Evolutionary conservation across 2,888 invertebrate species (phyloP).

Genomic region (Ctenicera cuprea): DNA sequence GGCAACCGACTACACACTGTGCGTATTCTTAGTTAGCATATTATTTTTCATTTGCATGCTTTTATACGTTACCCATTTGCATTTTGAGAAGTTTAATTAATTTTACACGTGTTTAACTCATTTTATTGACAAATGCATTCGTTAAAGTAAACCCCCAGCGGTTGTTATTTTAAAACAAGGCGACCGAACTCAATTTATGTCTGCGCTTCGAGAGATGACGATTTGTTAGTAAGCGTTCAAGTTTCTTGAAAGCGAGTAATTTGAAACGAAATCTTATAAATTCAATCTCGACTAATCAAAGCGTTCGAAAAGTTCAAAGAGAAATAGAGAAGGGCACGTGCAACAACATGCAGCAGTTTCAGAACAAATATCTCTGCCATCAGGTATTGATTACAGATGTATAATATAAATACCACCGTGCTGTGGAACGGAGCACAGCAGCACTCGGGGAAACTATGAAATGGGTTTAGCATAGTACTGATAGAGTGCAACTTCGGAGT

Average conservation of each 20-base stretch:
- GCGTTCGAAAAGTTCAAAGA: constrained; percentile 39
- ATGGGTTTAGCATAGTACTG: constrained; percentile 47
- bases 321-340: constrained; percentile 47
- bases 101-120: constrained; percentile 43
- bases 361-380: constrained; percentile 20
- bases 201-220: constrained; percentile 27
- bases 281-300: constrained; percentile 45
- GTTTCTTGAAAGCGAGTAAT: constrained; percentile 42
- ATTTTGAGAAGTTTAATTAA: constrained; percentile 43
- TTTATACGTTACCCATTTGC: constrained; percentile 32
- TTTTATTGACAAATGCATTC: constrained; percentile 34
- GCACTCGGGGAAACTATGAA: constrained; percentile 53
- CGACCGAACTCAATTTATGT: constrained; percentile 35
- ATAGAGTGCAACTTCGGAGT: constrained; percentile 58
- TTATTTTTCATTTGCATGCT: constrained; percentile 36
- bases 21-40: constrained; percentile 42
- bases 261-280: constrained; percentile 48
- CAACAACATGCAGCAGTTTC: constrained; percentile 41
- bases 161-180: constrained; percentile 19
- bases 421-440: constrained; percentile 47
- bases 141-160: not conserved
- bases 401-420: constrained; percentile 27
- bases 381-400: constrained; percentile 47
- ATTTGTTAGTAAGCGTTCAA: constrained; percentile 37
- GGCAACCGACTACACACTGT: constrained; percentile 32